Evolutionary conservation across 2,888 invertebrate species (phyloP), one percentile per base, ranked within the genome.

Genomic region (Troides oblongomaculatus): DNA sequence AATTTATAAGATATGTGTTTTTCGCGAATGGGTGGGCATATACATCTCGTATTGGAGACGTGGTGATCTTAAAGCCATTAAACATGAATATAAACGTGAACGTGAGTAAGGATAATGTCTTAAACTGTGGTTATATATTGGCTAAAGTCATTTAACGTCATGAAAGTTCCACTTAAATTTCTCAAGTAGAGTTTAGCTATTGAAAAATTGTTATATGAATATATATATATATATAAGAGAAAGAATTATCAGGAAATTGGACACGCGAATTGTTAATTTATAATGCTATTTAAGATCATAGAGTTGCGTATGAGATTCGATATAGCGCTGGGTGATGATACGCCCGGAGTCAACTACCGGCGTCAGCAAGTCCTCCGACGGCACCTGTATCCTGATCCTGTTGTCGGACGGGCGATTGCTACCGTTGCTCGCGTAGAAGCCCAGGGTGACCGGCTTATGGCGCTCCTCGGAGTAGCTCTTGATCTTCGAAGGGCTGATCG

Each of bases 321-420:
- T 81, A 68, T 86, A 90, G 25, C 86, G 84, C 70, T 84, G 89
- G 5, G 87, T 82, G 62, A 91, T 90, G 10, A 91, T 90, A 70
- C 93, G 92, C 1, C 94, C 94, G 50, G 94, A 93, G 77, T 94
- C 94, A 2, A 94, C 94, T 21, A 94, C 88, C 0, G 94, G 94
- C 10, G 94, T 94, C 25, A 95, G 92, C 56, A 95, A 92, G 79
- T 95, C 95, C 77, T 95, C 95, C 0, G 94, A 94, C 66, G 94
- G 95, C 62, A 96, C 95, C 78, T 94, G 94, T 73, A 96, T 96
- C 72, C 96, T 93, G 76, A 96, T 96, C 81, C 95, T 94, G 85
- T 96, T 96, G 68, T 95, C 94, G 68, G 95, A 94, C 14, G 87
- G 81, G 10, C 88, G 77, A 64, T 93, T 92, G 74, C 93, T 92